A percentile compares a stretch with the other conserved stretches of the same genome.
Conservation (phyloP, 2,888 invertebrate genomes). For the Cryptocheilus praepositus region DNA sequence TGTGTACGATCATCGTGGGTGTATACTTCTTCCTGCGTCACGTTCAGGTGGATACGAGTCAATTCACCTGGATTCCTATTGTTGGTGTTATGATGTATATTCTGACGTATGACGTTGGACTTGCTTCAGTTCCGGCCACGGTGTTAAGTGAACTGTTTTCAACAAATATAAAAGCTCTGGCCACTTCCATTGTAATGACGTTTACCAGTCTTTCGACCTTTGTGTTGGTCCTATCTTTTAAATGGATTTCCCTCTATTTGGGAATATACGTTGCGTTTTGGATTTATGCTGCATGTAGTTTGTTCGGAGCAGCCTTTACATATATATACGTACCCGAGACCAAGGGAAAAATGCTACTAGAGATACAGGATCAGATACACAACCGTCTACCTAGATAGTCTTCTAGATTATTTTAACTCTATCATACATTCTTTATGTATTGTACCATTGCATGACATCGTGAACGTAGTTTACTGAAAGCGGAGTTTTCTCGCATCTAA, state of each 20-base stretch:
- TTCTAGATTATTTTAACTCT: too few relatives aligned
- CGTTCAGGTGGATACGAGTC: constrained; percentile 13
- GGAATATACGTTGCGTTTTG: constrained; percentile 45
- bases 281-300: constrained; percentile 35
- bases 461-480: too few relatives aligned
- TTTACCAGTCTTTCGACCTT: constrained; percentile 33
- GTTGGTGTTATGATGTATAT: constrained; percentile 42
- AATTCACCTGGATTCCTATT: constrained; percentile 47
- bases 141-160: constrained; percentile 53
- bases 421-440: too few relatives aligned
- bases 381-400: not conserved
- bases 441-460: too few relatives aligned
- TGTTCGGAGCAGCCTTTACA: constrained; percentile 31
- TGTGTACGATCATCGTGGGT: constrained; percentile 43
- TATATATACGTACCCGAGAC: constrained; percentile 50
- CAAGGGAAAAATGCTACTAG: constrained; percentile 50
- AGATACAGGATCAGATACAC: constrained; percentile 43
- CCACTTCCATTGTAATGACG: constrained; percentile 35
- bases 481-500: too few relatives aligned
- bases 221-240: too few relatives aligned
- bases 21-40: constrained; percentile 40
- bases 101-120: constrained; percentile 43
- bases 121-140: constrained; percentile 48
- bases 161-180: constrained; percentile 51
- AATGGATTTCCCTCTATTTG: constrained; percentile 26